Percentiles rank a stretch among this genome's conserved stretches.
Conservation (phyloP, 30 jellyfish, hydroid and myxozoan genomes). For the Hydractinia symbiolongicarpus region DNA sequence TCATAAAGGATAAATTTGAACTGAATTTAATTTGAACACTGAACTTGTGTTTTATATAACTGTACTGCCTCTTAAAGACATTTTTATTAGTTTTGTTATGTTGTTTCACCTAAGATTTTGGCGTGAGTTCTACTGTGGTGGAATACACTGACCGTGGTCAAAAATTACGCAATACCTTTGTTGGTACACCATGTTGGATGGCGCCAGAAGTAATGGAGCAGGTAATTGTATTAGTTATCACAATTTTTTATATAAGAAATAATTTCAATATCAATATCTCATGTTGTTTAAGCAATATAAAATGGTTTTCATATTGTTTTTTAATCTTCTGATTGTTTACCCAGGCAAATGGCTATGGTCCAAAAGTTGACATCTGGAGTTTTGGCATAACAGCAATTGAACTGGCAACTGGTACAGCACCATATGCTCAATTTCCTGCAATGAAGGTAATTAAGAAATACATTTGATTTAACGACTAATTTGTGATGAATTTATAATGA, state of each 20-base stretch:
- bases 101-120: constrained; percentile 46
- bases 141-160: constrained; percentile 93
- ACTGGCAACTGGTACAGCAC: constrained; percentile 98
- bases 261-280: too few relatives aligned
- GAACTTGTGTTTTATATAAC: too few relatives aligned
- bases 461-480: neutral
- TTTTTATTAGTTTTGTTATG: too few relatives aligned
- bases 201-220: constrained; percentile 99
- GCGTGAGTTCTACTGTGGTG: constrained; percentile 86
- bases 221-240: constrained; percentile 1
- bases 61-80: too few relatives aligned
- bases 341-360: constrained; percentile 79
- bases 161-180: constrained; percentile 85
- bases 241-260: neutral
- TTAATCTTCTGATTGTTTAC: neutral
- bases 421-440: constrained; percentile 95
- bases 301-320: neutral
- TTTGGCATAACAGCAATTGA: constrained; percentile 98
- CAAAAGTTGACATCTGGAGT: constrained; percentile 96
- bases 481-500: too few relatives aligned
- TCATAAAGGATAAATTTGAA: too few relatives aligned
- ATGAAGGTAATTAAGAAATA: constrained; percentile 52
- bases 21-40: too few relatives aligned
- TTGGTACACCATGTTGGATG: constrained; percentile 99
- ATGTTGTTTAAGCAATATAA: too few relatives aligned